Conservation (phyloP, 2,888 invertebrate species). For the Platycheirus rosarum region DNA sequence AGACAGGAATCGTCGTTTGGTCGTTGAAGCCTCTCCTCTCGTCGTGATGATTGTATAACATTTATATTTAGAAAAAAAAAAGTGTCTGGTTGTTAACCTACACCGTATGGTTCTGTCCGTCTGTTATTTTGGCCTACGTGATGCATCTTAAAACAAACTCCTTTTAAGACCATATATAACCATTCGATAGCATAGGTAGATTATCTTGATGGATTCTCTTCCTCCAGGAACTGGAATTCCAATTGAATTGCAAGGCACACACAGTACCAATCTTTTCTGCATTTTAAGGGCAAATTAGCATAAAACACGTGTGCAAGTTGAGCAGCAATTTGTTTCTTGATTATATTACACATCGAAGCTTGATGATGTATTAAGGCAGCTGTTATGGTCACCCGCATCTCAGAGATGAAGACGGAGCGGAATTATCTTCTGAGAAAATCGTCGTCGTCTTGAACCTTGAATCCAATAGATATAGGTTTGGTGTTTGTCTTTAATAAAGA, state of each 20-base stretch:
- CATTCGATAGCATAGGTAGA: conserved; percentile 13
- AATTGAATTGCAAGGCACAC: conserved; percentile 33
- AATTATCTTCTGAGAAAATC: conserved; percentile 40
- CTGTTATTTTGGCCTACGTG: conserved; percentile 48
- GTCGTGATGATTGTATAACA: conserved; percentile 54
- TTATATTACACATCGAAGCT: conserved; percentile 5
- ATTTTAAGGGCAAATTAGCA: conserved; percentile 36
- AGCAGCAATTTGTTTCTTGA: conserved; percentile 61
- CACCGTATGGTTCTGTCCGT: conserved; percentile 25
- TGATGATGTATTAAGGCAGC: neutral
- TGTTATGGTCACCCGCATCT: conserved; percentile 58
- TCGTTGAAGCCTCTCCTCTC: conserved; percentile 29
- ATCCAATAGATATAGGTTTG: conserved; percentile 32
- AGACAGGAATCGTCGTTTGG: neutral
- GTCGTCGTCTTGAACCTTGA: conserved; percentile 10
- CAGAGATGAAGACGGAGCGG: neutral
- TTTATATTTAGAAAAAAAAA: conserved; percentile 28
- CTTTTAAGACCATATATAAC: neutral
- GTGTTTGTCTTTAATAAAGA: neutral
- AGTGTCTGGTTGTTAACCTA: conserved; percentile 35
- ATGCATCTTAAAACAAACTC: conserved; percentile 14
- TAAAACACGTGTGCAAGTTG: conserved; percentile 41
- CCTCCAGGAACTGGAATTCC: conserved; percentile 26
- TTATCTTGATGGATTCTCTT: conserved; percentile 49
- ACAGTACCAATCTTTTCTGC: neutral